These are phyloP conservation scores for Gasterosteus aculeatus DNA, from an alignment of 2,113 vertebrate species.

Conservation along the genomic window DNA sequence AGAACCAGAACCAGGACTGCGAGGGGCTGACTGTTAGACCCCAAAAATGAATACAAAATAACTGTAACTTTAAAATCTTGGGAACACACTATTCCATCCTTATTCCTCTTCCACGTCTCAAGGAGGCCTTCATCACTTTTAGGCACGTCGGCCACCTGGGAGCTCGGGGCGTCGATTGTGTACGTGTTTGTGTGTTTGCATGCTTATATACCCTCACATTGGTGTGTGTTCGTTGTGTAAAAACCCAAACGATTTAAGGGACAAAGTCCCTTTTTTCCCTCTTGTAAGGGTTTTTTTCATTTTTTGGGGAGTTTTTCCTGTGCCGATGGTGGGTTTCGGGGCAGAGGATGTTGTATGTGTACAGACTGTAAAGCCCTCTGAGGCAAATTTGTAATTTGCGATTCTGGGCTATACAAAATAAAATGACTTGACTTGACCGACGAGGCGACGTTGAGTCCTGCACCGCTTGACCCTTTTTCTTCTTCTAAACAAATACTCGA, in stretches of 20 bases:
- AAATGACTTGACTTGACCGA: too few relatives aligned
- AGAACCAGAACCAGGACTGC: neutral
- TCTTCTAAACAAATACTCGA: conserved; percentile 56
- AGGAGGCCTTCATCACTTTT: conserved; percentile 42
- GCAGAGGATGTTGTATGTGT: too few relatives aligned
- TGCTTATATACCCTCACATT: conserved; percentile 19
- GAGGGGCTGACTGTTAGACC: too few relatives aligned
- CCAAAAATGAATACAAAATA: too few relatives aligned
- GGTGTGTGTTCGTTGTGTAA: conserved; percentile 14
- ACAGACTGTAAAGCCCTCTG: too few relatives aligned
- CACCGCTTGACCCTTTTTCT: conserved; percentile 60
- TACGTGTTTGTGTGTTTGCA: conserved; percentile 2
- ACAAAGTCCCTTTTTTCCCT: too few relatives aligned
- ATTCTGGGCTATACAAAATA: too few relatives aligned
- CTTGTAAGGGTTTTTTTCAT: too few relatives aligned
- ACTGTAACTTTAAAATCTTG: too few relatives aligned
- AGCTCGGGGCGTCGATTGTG: conserved; percentile 28
- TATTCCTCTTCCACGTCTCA: conserved; percentile 39
- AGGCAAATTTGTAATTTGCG: too few relatives aligned
- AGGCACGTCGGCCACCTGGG: conserved; percentile 46
- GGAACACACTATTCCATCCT: neutral
- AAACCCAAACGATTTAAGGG: conserved; percentile 34
- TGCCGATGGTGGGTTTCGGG: too few relatives aligned
- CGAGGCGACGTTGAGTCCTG: conserved; percentile 28
- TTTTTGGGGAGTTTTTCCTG: too few relatives aligned